Conservation (phyloP, 2,888 invertebrate species). For the Protophormia terraenovae region DNA sequence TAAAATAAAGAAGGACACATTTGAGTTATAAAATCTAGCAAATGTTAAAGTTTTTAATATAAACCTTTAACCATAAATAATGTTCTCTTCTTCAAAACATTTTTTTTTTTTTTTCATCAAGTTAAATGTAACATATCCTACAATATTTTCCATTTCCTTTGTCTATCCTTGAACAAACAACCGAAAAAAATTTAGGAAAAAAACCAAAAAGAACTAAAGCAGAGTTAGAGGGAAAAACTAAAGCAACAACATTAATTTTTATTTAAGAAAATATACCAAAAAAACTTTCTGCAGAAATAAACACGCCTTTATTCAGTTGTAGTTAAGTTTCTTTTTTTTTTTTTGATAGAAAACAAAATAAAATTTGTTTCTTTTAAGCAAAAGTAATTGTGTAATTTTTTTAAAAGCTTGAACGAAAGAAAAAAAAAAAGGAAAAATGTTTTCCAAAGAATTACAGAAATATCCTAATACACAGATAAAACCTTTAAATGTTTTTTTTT, state of each 20-base stretch:
- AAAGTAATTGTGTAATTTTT: slow-evolving; percentile 44
- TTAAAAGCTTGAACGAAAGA: slow-evolving; percentile 22
- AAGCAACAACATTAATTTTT: slow-evolving; percentile 43
- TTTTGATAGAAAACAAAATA: background rate
- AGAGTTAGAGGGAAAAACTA: background rate
- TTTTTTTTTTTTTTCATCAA: background rate
- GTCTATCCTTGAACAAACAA: slow-evolving; percentile 50
- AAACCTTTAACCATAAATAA: slow-evolving; percentile 18
- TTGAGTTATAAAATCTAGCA: too few species aligned
- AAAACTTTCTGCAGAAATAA: slow-evolving; percentile 58
- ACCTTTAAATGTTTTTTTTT: slow-evolving; percentile 42
- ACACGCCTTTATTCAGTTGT: slow-evolving; percentile 62
- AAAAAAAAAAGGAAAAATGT: background rate
- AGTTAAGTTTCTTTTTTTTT: background rate
- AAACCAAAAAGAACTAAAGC: background rate
- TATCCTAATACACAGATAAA: slow-evolving; percentile 44
- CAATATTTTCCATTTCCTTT: slow-evolving; percentile 60
- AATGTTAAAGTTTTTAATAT: too few species aligned
- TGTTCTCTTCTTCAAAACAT: background rate
- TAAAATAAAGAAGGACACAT: background rate
- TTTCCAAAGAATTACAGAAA: slow-evolving; percentile 2
- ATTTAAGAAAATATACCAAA: background rate
- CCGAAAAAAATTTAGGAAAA: background rate
- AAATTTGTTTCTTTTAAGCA: slow-evolving; percentile 30
- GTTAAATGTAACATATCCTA: slow-evolving; percentile 49